phyloP scores from a whole-genome alignment of 2,888 invertebrate genomes.

The Notodonta dromedarius region DNA sequence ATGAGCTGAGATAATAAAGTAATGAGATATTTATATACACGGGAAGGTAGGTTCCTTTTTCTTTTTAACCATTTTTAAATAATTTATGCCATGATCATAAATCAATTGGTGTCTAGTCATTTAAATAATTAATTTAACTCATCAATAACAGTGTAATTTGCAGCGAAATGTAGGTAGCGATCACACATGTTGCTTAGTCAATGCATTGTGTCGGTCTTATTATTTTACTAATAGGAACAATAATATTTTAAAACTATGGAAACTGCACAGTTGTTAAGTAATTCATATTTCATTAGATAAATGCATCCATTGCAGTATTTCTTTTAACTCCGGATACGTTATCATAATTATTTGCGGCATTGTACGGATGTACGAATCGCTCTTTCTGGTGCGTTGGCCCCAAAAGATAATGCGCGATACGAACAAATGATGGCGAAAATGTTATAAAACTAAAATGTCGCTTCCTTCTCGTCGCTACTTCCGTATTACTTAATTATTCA shows the following conservation, averaged over 20 bases:
- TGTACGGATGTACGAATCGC: slow-evolving; percentile 46
- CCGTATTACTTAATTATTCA: no score
- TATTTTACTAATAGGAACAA: no score
- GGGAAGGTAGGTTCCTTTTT: not conserved
- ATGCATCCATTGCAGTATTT: slow-evolving; percentile 16
- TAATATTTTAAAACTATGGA: slow-evolving; percentile 2
- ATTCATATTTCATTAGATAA: not conserved
- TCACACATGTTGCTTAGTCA: no score
- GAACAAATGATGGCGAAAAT: slow-evolving; percentile 53
- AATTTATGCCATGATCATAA: no score
- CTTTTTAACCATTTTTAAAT: not conserved
- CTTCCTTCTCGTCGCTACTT: slow-evolving; percentile 8
- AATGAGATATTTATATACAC: not conserved
- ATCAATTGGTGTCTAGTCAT: no score
- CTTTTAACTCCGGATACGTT: slow-evolving; percentile 24
- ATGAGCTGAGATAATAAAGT: not conserved
- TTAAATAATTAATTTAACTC: no score
- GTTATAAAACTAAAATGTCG: slow-evolving; percentile 30
- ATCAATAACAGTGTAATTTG: no score
- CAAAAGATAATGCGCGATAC: slow-evolving; percentile 62
- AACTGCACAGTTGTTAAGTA: not conserved
- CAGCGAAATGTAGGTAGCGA: no score
- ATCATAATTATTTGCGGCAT: slow-evolving; percentile 51
- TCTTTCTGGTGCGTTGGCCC: slow-evolving; percentile 64
- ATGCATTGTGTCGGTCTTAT: no score